Evolutionary conservation across 2,888 invertebrate species (phyloP), one percentile per base, ranked within the genome.

Genomic region (Heliothis peltigera): DNA sequence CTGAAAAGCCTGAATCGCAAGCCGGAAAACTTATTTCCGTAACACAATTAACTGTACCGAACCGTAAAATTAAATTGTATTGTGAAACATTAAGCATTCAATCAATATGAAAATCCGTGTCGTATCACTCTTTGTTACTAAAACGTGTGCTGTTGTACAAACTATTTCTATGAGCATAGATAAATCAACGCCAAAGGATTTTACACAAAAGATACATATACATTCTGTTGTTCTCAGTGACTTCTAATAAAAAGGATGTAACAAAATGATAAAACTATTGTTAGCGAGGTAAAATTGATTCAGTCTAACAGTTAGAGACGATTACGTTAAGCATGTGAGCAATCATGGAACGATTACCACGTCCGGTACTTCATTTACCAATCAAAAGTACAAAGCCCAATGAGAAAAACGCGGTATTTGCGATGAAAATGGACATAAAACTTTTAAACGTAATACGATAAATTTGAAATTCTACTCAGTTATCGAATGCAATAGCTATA

Each of bases 341-440:
- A 92, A 93, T 93, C 91, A 93, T 92, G 84, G 82, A 87, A 93
- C 91, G 90, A 93, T 93, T 93, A 92, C 90, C 71, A 71, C 89
- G 88, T 94, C 94, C 94, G 92, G 92, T 84, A 84, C 81, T 87
- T 87, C 87, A 90, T 92, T 91, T 90, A 88, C 84, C 85, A 89
- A 92, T 90, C 86, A 86, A 80, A 86, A 67, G 82, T 80, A 86
- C 83, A 85, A 85, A 85, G 80, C 74, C 67, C 72, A 72, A 73
- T 71, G 71, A 78, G 64, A 74, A 63, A 78, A 70, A 70, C 52
- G 25, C 39, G 25, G 61, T 59, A 66, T 60, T 60, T 49, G 52
- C 62, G 21, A 66, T 42, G 39, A 58, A 62, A 66, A 60, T 64
- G 54, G 32, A 58, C 47, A 56, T 47, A 67, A 73, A 28, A 21